Conservation (phyloP, 2,888 invertebrate genomes). For the Torymus texanus region DNA sequence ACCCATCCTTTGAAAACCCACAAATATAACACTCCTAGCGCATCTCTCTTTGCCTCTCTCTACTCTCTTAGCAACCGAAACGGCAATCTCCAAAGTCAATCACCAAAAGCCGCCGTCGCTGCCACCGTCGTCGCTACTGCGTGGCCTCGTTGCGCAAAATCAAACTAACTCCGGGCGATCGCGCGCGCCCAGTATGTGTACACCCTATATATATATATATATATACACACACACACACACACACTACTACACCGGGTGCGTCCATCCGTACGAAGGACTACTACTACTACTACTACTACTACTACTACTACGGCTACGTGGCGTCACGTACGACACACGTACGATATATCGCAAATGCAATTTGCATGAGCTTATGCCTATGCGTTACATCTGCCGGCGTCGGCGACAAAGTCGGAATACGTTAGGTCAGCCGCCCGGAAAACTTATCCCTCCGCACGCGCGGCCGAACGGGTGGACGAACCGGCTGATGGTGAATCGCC, state of each 20-base stretch:
- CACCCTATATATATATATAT: too few relatives aligned
- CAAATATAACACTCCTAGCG: too few relatives aligned
- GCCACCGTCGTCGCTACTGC: not conserved
- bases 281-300: too few relatives aligned
- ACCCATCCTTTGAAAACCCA: too few relatives aligned
- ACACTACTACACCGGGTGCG: too few relatives aligned
- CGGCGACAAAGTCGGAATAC: slow-evolving; percentile 46
- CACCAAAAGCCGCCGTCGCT: not conserved
- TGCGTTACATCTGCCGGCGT: not conserved
- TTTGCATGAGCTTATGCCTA: slow-evolving; percentile 53
- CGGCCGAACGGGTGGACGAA: not conserved
- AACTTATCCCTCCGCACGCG: slow-evolving; percentile 32
- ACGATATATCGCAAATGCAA: slow-evolving; percentile 28
- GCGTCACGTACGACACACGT: not conserved
- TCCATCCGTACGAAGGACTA: too few relatives aligned
- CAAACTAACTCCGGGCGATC: slow-evolving; percentile 37
- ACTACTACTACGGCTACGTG: not conserved
- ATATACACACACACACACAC: too few relatives aligned
- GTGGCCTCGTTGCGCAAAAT: slow-evolving; percentile 31
- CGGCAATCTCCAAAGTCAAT: slow-evolving; percentile 30
- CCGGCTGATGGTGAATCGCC: too few relatives aligned
- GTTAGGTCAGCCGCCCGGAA: slow-evolving; percentile 40
- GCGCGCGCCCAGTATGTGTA: slow-evolving; percentile 15
- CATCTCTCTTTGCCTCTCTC: not conserved
- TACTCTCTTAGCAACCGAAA: not conserved